Base-by-base conservation (phyloP, 2,113 vertebrate genomes). In the Bos javanicus region DNA sequence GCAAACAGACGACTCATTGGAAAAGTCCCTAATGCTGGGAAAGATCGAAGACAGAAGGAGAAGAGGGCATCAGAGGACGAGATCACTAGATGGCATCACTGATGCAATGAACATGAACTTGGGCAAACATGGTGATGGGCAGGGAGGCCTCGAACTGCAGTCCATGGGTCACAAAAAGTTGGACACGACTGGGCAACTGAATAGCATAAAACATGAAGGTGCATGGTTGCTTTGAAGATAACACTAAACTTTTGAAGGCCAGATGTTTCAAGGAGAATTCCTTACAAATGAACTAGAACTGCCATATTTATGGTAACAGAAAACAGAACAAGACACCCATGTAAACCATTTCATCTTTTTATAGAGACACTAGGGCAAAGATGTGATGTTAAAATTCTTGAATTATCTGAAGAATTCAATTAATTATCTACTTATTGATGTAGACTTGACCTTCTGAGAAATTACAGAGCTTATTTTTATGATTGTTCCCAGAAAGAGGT, bases 371-470 rank as follows among this genome's bases (percentile, higher is more conserved):
- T 2, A 76, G 14, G 10, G 14, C 19, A 84, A 90, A 95, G 39
- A 74, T 85, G 23, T 80, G 25, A 59, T 81, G 87, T 92, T 93
- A 87, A 23, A 90, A 81, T 52, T 78, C 56, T 86, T 60, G 15
- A 67, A 71, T 82, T 80, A 14, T 84, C 74, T 91, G 10, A 83
- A 89, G 85, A 94, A 33, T 89, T 92, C 48, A 80, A 46, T 85
- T 87, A 87, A 88, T 94, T 94, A 86, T 78, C 30, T 54, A 82
- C 15, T 94, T 96, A 89, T 19, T 81, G 57, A 95, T 50, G 14
- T 76, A 87, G 43, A 92, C 95, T 43, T 92, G 30, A 87, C 82
- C 54, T 94, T 94, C 30, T 56, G 92, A 90, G 84, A 95, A 95
- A 93, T 56, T 67, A 57, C 1, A 43, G 33, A 50, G 30, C 39